Base-by-base conservation (phyloP, 2,113 vertebrate species). In the Gnathonemus echidnorhynchus region DNA sequence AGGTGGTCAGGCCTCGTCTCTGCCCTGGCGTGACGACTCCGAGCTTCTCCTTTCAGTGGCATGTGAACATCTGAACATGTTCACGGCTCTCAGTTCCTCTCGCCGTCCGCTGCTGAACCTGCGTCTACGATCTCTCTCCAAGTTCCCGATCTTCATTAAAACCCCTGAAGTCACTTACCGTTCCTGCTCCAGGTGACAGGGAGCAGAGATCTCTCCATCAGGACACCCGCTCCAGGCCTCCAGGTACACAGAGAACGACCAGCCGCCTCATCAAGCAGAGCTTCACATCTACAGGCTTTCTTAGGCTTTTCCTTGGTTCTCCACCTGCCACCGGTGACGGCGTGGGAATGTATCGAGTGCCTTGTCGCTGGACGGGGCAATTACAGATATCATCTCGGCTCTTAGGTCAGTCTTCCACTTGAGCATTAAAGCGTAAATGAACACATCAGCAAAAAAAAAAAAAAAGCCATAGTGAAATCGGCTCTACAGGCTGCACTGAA, bases 361-460 rank as follows among this genome's bases (percentile, higher is more conserved):
- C 35, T 70, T 31, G 62, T 31, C 17, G 15, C 17, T 13, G 52
- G 66, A n/a, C 13, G 17, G 35, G 48, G 8, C 46, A 49, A 50
- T 74, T 21, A 35, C 70, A 3, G 45, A 50, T 52, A 35, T 83
- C 42, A 89, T 52, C 70, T 83, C 13, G 1, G 48, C 70, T 24
- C 27, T 83, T 50, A 56, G 27, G 48, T 35, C 24, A 10, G 31
- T 56, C 56, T 84, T 84, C 49, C 35, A 56, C 88, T 84, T 10
- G 50, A 56, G 48, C 50, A 45, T 83, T 24, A 53, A 39, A 84
- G 88, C 88, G 19, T 21, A 84, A 83, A 89, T 89, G 35, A 84
- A 35, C 88, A 42, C 35, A 31, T 74, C 49, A n/a, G 87, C 56
- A 24, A 35, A 39, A 77, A 77, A 77, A 52, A 50, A 50, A 77